phyloP scores from a whole-genome alignment of 1,140 invertebrate species.

The Habropoda laboriosa region DNA sequence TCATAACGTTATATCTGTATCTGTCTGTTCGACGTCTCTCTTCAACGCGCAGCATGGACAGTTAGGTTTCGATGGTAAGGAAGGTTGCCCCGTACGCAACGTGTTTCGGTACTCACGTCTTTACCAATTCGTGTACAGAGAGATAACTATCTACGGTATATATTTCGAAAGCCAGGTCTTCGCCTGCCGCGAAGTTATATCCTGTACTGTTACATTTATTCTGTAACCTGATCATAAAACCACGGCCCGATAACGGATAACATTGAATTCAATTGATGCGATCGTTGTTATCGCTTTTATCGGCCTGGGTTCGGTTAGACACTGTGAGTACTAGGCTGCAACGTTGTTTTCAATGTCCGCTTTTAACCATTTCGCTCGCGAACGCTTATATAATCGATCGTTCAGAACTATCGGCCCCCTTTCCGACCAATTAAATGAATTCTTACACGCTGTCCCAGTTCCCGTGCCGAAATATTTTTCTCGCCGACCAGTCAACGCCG shows the following conservation, averaged over 20 bases:
- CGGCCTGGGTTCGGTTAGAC: not conserved
- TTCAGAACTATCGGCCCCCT: not conserved
- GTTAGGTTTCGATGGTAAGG: not conserved
- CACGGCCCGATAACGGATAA: constrained; percentile 54
- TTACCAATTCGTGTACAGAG: constrained; percentile 1
- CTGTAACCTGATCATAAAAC: constrained; percentile 32
- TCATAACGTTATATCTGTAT: constrained; percentile 1
- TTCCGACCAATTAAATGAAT: not conserved
- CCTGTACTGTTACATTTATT: constrained; percentile 35
- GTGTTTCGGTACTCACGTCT: constrained; percentile 11
- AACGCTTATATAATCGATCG: constrained; percentile 10
- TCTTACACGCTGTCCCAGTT: not conserved
- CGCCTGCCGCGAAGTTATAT: not conserved
- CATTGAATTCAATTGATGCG: constrained; percentile 57
- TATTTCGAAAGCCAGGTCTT: not conserved
- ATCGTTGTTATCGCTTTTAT: constrained; percentile 63
- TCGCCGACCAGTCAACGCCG: no score
- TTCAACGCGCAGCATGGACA: not conserved
- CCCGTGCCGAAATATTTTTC: not conserved
- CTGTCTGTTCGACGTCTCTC: not conserved
- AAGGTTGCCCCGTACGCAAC: not conserved
- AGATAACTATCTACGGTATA: not conserved
- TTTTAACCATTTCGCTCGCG: constrained; percentile 2
- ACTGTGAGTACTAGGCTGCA: constrained; percentile 8
- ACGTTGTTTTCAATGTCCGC: constrained; percentile 37